Evolutionary conservation across 2,113 vertebrate genomes (phyloP), one percentile per base, ranked within the genome.

Genomic region (Centrocercus urophasianus): DNA sequence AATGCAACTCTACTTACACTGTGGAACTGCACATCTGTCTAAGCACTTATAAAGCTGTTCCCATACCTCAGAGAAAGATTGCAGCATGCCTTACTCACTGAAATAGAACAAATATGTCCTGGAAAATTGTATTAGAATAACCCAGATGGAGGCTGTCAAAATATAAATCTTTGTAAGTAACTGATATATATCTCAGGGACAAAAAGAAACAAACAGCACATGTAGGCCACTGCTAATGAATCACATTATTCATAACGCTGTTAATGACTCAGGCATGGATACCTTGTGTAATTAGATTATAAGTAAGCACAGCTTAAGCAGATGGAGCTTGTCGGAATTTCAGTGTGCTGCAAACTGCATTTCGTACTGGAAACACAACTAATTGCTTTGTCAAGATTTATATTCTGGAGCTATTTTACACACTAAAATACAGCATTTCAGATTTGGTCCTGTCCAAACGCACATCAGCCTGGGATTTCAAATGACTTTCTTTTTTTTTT

Each of bases 281-380:
- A 90, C 90, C 94, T 90, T 71, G 85, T 24, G 78, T 91, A 93
- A 96, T 96, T 95, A 64, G 94, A 96, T 96, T 88, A 76, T 18
- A 47, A 77, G 73, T 88, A 91, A 93, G 93, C 81, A 20, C 19
- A 32, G 84, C 14, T 80, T 54, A 89, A 91, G 95, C 96, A 95
- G 90, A 87, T 93, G 90, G 93, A 90, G 90, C 66, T 61, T 91
- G 87, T 93, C 88, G 30, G 82, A 66, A 24, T 71, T 83, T 52
- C 21, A 70, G 84, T 73, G 7, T 3, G 19, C 40, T 45, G 40
- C 79, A 71, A 78, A 91, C 36, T 56, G 24, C 48, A 57, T 76
- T 91, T 70, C 34, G 2, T 60, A 8, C 34, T 18, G 40, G 69
- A 40, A 86, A 63, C 12, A 18, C 61, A 59, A 60, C 48, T 34